Conservation (phyloP, 2,888 invertebrate genomes). For the Ernsta delagoae region DNA sequence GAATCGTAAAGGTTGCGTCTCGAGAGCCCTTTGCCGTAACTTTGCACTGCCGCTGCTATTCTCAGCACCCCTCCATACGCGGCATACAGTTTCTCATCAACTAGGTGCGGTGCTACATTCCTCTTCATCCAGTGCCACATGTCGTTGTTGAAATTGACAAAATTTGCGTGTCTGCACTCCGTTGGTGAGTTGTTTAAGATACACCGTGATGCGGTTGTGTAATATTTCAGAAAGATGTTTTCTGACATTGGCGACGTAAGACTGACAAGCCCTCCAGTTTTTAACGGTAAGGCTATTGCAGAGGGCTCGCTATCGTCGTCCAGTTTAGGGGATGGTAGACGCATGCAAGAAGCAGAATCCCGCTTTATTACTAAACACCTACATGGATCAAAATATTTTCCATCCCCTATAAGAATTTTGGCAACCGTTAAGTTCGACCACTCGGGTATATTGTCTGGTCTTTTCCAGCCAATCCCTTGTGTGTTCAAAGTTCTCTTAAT, state of each 20-base stretch:
- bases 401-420: slow-evolving; percentile 64
- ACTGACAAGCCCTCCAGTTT: slow-evolving; percentile 62
- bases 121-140: slow-evolving; percentile 79
- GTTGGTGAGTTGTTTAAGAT: slow-evolving; percentile 66
- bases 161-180: slow-evolving; percentile 69
- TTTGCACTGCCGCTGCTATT: slow-evolving; percentile 75
- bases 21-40: slow-evolving; percentile 67
- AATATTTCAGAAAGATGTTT: slow-evolving; percentile 69
- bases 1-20: slow-evolving; percentile 65
- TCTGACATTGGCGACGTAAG: slow-evolving; percentile 62
- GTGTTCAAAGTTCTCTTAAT: slow-evolving; percentile 66
- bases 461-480: slow-evolving; percentile 70
- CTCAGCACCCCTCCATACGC: slow-evolving; percentile 73
- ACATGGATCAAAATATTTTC: slow-evolving; percentile 64
- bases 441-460: slow-evolving; percentile 53
- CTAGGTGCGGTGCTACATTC: slow-evolving; percentile 69
- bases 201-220: slow-evolving; percentile 69
- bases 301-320: slow-evolving; percentile 62
- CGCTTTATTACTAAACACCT: slow-evolving; percentile 60
- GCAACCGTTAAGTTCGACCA: slow-evolving; percentile 71
- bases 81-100: slow-evolving; percentile 69
- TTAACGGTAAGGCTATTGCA: slow-evolving; percentile 70
- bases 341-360: slow-evolving; percentile 67
- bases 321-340: slow-evolving; percentile 64
- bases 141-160: slow-evolving; percentile 72